Evolutionary conservation across 2,888 invertebrate genomes (phyloP).

Genomic region (Anoplius nigerrimus): DNA sequence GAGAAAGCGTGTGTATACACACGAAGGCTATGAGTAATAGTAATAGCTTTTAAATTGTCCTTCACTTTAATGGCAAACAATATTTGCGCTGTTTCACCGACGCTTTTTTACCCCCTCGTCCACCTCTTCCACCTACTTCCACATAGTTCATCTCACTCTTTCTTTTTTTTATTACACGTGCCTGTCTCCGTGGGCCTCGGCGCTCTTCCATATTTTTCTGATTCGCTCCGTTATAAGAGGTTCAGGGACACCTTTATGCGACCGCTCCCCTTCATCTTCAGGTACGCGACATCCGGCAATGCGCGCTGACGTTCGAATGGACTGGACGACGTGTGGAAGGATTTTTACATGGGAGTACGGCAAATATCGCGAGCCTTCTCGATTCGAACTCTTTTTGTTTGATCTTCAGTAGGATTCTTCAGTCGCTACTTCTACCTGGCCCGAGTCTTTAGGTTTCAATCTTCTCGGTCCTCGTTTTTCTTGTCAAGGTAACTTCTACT

Average conservation of each 20-base stretch:
- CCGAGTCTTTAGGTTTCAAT: too few species aligned
- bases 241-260: not conserved
- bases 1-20: slow-evolving; percentile 39
- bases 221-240: slow-evolving; percentile 24
- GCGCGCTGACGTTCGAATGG: not conserved
- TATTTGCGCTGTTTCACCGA: slow-evolving; percentile 59
- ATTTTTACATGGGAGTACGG: too few species aligned
- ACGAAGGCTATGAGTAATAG: slow-evolving; percentile 65
- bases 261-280: not conserved
- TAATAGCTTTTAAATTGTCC: slow-evolving; percentile 74
- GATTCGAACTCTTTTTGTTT: too few species aligned
- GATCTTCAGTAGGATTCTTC: too few species aligned
- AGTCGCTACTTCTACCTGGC: too few species aligned
- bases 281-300: too few species aligned
- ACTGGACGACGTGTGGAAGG: too few species aligned
- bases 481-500: too few species aligned
- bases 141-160: slow-evolving; percentile 21
- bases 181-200: not conserved
- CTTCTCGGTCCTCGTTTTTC: too few species aligned
- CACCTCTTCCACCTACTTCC: slow-evolving; percentile 17
- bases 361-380: too few species aligned
- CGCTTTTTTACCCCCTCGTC: slow-evolving; percentile 44
- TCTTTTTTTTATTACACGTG: slow-evolving; percentile 7
- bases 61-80: slow-evolving; percentile 72
- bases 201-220: slow-evolving; percentile 27